Percentiles rank a stretch among this genome's conserved stretches.
These are phyloP conservation scores for Bellardia bayeri DNA, from an alignment of 2,888 invertebrate species.

Conservation along the genomic window DNA sequence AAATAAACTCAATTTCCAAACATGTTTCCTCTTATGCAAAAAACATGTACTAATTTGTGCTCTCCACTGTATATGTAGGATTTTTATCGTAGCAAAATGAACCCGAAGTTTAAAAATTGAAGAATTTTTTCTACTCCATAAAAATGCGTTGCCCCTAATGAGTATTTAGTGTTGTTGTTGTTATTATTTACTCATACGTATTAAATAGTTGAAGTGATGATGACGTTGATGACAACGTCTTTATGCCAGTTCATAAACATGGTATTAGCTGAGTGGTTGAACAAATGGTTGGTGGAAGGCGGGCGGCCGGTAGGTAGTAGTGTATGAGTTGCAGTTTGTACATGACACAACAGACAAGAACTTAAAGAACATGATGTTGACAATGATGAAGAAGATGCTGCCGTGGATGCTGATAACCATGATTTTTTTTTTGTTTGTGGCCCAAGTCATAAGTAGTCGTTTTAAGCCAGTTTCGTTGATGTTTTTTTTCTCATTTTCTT, in stretches of 20 bases:
- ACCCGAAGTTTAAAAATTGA: no score
- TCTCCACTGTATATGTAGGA: no score
- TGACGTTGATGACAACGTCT: constrained; percentile 63
- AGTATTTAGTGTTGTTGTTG: neutral
- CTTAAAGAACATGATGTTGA: constrained; percentile 33
- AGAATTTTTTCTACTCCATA: no score
- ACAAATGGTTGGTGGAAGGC: neutral
- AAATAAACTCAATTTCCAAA: no score
- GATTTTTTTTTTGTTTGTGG: constrained; percentile 21
- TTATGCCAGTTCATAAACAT: constrained; percentile 53
- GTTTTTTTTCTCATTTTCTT: neutral
- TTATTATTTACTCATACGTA: constrained; percentile 31
- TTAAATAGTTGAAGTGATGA: constrained; percentile 47
- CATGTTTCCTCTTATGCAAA: no score
- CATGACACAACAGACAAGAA: neutral
- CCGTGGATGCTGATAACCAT: constrained; percentile 37
- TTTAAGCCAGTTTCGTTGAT: constrained; percentile 59
- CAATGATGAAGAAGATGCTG: constrained; percentile 19
- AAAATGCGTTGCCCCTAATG: no score
- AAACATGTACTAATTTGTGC: no score
- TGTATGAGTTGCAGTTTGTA: constrained; percentile 6
- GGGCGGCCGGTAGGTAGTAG: neutral
- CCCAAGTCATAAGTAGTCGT: constrained; percentile 47
- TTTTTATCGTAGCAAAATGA: no score
- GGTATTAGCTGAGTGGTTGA: neutral